Evolutionary conservation across 2,797 vertebrate species (phyloP), one percentile per base, ranked within the genome.

Genomic region (Gadopsis bispinosus): DNA sequence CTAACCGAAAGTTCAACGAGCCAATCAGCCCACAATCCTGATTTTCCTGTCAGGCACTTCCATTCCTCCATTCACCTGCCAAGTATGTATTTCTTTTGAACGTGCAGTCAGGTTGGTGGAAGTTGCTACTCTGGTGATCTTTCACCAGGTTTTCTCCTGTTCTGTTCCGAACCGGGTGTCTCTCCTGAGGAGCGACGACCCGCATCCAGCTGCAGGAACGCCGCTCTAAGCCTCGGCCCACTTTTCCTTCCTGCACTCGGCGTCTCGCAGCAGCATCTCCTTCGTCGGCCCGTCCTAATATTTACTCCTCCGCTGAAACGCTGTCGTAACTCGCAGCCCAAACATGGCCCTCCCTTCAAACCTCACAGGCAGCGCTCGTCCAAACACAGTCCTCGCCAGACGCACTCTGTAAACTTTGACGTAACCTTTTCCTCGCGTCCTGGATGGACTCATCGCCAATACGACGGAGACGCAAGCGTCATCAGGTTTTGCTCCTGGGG

Each of bases 271-370:
- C 14, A 60, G 54, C 29, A 0, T 53, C 72, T 87, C 77, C 58
- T 75, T 86, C 84, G 75, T 73, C 77, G 39, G 33, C 54, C 53
- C 77, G 70, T 94, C 88, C 63, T 89, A 92, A 92, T 93, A 91
- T 94, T 94, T 94, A 93, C 60, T 10, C 75, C 73, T 29, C 47
- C 7, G 59, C 77, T 59, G 35, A 86, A 69, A 80, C 26, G 63
- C 53, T 85, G 84, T 90, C 83, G 88, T 91, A 91, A 88, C 87
- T 88, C 78, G 68, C 41, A 29, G 64, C 37, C 89, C 93, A 92
- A 92, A 94, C 92, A 93, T 82, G 89, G 84, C 41, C 60, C 7
- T 74, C 75, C 22, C 43, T 62, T 71, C 69, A 68, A 71, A 74
- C 22, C 19, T 31, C 2, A n/a, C 60, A 50, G 47, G 75, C 58